A percentile compares a stretch with the other conserved stretches of the same genome.
Evolutionary conservation across 35 echinoderm and acorn worm genomes (phyloP).

Genomic region (Apostichopus parvimensis): DNA sequence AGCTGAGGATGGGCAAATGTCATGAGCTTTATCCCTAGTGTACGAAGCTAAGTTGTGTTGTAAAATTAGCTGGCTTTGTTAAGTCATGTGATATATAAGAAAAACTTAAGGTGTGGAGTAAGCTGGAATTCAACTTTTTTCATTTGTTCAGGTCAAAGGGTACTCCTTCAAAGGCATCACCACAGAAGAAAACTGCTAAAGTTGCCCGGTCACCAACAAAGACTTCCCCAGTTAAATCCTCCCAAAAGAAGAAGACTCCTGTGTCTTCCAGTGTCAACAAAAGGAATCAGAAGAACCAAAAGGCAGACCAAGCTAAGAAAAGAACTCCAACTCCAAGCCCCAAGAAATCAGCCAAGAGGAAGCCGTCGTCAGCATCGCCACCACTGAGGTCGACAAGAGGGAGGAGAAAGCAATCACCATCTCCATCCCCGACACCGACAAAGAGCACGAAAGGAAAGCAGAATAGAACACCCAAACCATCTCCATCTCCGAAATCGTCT

Average conservation of each 20-base stretch:
- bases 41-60: too few relatives aligned
- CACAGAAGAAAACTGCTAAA: background rate
- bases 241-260: constrained; percentile 6
- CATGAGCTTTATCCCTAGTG: too few relatives aligned
- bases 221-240: constrained; percentile 3
- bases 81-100: too few relatives aligned
- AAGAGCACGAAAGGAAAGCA: background rate
- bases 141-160: background rate
- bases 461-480: background rate
- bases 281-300: background rate
- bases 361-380: background rate
- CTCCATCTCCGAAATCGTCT: background rate
- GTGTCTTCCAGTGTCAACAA: background rate
- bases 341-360: constrained; percentile 5
- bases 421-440: background rate
- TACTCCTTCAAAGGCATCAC: background rate
- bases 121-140: background rate
- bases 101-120: too few relatives aligned
- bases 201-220: background rate
- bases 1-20: too few relatives aligned
- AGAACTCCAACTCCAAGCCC: constrained; percentile 22
- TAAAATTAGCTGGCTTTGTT: too few relatives aligned
- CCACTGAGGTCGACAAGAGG: background rate
- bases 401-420: background rate
- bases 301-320: background rate